phyloP scores from a whole-genome alignment of 2,888 invertebrate genomes.

The Pseudococcus viburni region DNA sequence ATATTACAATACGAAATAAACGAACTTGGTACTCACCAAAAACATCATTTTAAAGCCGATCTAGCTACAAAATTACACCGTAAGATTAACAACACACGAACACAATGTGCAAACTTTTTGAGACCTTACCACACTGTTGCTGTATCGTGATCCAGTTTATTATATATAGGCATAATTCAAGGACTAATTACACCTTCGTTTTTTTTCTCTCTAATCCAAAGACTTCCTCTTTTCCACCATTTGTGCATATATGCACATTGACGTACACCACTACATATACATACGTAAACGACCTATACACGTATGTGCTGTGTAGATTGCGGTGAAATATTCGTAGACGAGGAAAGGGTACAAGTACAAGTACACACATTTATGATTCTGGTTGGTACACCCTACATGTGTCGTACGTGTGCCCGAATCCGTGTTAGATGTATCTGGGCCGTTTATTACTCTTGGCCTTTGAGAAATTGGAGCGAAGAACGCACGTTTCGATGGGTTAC shows the following conservation, averaged over 20 bases:
- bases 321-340: slow-evolving; percentile 27
- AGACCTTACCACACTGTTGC: slow-evolving; percentile 61
- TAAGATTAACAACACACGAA: not conserved
- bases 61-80: not conserved
- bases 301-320: not conserved
- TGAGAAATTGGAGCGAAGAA: slow-evolving; percentile 63
- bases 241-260: slow-evolving; percentile 47
- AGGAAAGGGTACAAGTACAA: slow-evolving; percentile 49
- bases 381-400: not conserved
- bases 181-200: slow-evolving; percentile 66
- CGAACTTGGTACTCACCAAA: slow-evolving; percentile 45
- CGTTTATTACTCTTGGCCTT: slow-evolving; percentile 64
- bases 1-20: not conserved
- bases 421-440: slow-evolving; percentile 2
- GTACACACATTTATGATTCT: slow-evolving; percentile 16
- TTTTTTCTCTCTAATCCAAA: slow-evolving; percentile 40
- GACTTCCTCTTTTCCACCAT: slow-evolving; percentile 63
- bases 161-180: slow-evolving; percentile 65
- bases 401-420: slow-evolving; percentile 40
- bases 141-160: slow-evolving; percentile 54
- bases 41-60: slow-evolving; percentile 58
- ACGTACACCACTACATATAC: slow-evolving; percentile 14
- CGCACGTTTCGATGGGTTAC: slow-evolving; percentile 52
- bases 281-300: slow-evolving; percentile 15
- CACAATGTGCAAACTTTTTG: slow-evolving; percentile 62